Base-by-base conservation (phyloP, 35 echinoderm and acorn worm species). In the Apostichopus japonicus region DNA sequence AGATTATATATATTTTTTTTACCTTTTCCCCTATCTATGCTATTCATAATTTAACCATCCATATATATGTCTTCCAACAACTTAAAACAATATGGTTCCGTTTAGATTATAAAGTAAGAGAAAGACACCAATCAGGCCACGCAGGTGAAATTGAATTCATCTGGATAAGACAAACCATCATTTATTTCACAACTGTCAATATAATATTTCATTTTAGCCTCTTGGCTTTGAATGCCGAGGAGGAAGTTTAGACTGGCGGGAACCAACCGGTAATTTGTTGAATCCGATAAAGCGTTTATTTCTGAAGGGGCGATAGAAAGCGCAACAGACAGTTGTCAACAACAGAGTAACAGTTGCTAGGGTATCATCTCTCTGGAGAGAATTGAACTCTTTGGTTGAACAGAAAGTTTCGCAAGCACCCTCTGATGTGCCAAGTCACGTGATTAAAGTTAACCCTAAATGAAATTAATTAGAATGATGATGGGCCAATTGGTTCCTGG, bases 251-350 rank as follows among this genome's bases (percentile, higher is more conserved):
- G 54, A 57, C 53, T 57, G 81, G 57, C 55, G 6, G 81, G 81
- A 84, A 84, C 81, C 81, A 23, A 57, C 16, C 81, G 17, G 81
- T 84, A 84, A 84, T 57, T 84, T 80, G 78, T 80, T 80, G 51
- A 84, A 23, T 84, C 53, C 81, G 53, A 55, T 84, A 84, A 84
- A 84, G 81, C 19, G 81, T 84, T 84, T 22, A 84, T 84, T 57
- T 57, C 11, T 57, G 56, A 84, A 84, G 81, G 23, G 81, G 81
- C n/a, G 53, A 84, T 59, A 55, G 81, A 17, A 84, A 84, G 81
- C 3, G 56, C 81, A 19, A 24, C 16, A 53, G 81, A 84, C 81
- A 84, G 81, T 84, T 84, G 54, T 54, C 15, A 84, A 84, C 81
- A 84, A 84, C 81, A 84, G 5, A 58, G 11, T 15, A 22, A 6